Conservation (phyloP, 1,140 invertebrate species). For the Diabrotica virgifera region DNA sequence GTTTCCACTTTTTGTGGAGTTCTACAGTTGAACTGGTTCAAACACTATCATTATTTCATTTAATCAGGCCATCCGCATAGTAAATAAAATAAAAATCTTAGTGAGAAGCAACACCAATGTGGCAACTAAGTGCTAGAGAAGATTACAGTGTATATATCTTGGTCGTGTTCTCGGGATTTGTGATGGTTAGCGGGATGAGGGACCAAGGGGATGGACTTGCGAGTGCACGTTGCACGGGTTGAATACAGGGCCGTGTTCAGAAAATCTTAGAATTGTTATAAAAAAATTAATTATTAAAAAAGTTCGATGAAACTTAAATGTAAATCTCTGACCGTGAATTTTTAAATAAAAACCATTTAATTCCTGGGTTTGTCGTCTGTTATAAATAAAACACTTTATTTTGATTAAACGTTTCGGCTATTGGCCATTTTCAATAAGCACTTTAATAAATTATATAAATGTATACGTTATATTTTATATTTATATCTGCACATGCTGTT, state of each 20-base stretch:
- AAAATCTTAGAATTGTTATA: background rate
- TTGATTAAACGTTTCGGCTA: no score
- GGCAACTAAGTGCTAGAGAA: conserved; percentile 32
- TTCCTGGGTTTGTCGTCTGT: no score
- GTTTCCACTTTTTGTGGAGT: background rate
- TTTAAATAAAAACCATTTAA: no score
- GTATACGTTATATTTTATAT: no score
- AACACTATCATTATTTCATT: conserved; percentile 8
- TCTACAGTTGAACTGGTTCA: conserved; percentile 3
- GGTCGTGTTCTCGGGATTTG: conserved; percentile 40
- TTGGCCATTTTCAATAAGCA: no score
- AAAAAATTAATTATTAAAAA: no score
- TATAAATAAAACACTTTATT: no score
- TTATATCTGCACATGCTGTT: no score
- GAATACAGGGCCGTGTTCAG: conserved; percentile 1
- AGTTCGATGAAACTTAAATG: no score
- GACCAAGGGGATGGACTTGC: conserved; percentile 25
- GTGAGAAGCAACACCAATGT: conserved; percentile 1
- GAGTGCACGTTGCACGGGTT: conserved; percentile 35
- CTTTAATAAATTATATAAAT: no score
- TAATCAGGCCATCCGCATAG: conserved; percentile 5
- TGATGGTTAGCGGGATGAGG: conserved; percentile 24
- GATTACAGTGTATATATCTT: conserved; percentile 39
- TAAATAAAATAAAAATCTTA: conserved; percentile 6
- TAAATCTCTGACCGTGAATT: no score